phyloP scores from a whole-genome alignment of 2,888 invertebrate species.

The Spilosoma lubricipeda region DNA sequence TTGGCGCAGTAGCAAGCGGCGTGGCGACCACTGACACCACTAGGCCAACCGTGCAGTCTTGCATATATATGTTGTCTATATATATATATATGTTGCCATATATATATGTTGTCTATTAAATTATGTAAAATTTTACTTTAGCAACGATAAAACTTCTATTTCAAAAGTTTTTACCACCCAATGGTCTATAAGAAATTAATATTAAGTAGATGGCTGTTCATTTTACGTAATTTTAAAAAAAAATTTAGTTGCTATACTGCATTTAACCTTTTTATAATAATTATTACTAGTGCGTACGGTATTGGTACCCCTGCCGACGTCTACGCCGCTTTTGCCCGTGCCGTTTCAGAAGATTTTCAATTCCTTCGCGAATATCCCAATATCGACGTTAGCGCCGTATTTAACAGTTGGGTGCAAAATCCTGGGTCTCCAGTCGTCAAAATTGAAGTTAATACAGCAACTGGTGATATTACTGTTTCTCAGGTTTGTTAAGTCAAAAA shows the following conservation, averaged over 20 bases:
- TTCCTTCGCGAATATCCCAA: constrained; percentile 58
- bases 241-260: too few species aligned
- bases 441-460: constrained; percentile 73
- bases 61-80: too few species aligned
- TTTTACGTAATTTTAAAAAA: not conserved
- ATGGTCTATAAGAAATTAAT: too few species aligned
- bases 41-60: too few species aligned
- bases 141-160: too few species aligned
- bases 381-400: constrained; percentile 74
- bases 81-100: too few species aligned
- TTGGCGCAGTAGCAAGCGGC: too few species aligned
- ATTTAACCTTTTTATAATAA: not conserved
- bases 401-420: constrained; percentile 88
- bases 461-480: constrained; percentile 63
- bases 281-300: constrained; percentile 66
- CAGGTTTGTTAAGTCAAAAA: constrained; percentile 62
- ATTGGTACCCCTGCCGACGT: constrained; percentile 71
- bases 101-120: too few species aligned
- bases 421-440: constrained; percentile 87
- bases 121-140: too few species aligned
- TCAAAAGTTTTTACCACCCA: too few species aligned
- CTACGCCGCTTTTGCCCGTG: constrained; percentile 71
- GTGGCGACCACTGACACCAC: too few species aligned
- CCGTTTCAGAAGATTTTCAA: constrained; percentile 64
- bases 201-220: not conserved